Evolutionary conservation across 2,888 invertebrate genomes (phyloP), one percentile per base, ranked within the genome.

Genomic region (Ypsolopha sequella): DNA sequence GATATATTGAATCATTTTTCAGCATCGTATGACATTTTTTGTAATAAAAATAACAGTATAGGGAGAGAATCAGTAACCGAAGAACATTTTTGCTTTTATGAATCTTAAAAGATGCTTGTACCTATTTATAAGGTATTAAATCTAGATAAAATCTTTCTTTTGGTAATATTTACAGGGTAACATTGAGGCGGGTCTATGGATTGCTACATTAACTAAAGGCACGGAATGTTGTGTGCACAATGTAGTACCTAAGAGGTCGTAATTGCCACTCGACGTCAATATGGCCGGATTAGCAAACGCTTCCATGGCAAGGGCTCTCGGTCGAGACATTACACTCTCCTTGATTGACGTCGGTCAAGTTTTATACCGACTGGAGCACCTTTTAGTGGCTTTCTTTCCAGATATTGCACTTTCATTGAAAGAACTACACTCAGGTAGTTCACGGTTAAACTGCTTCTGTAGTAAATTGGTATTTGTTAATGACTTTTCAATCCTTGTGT

Each of bases 1-100:
- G 51, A 48, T 44, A 38, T 44, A 53, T 53, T 53, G 44, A 49
- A 51, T 51, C 41, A 51, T 13, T 41, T 48, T 36, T 9, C n/a
- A n/a, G n/a, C n/a, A n/a, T n/a, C n/a, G n/a, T n/a, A 43, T 38
- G 49, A 51, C 41, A 45, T 41, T 14, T 39, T 24, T 24, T 24
- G 24, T 24, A 24, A 24, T 24, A 24, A 4, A 24, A 24, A 24
- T 24, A 24, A 24, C 24, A 24, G 24, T 2, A 24, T 24, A 3
- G 24, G 2, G 24, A 24, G 2, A 24, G 24, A 24, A 24, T 4
- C 24, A 24, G 24, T 24, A 4, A 24, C 24, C 24, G 24, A 24
- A 24, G 24, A 24, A 24, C 24, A 24, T 24, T 2, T 24, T 4
- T 24, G 24, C 24, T 24, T 24, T 24, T 3, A 24, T 24, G 4